Evolutionary conservation across 1,140 invertebrate species (phyloP).

Genomic region (Lasioglossum baleicum): DNA sequence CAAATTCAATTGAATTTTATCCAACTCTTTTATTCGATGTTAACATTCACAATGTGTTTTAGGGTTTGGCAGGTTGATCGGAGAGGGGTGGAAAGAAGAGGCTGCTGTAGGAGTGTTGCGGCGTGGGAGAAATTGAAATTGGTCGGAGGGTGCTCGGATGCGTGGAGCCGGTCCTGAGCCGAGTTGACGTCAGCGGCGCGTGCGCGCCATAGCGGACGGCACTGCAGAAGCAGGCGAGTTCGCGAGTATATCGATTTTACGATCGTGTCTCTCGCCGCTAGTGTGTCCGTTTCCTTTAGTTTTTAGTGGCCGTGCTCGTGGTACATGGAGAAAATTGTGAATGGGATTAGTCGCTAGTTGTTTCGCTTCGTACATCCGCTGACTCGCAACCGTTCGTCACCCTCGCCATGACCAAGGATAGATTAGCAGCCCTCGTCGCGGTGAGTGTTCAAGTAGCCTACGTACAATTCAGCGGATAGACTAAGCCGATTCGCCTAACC

Average conservation of each 20-base stretch:
- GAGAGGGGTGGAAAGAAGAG: no score
- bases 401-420: conserved; percentile 96
- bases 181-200: conserved; percentile 81
- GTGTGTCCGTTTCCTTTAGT: conserved; percentile 83
- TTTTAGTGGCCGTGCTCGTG: conserved; percentile 84
- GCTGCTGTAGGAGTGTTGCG: no score
- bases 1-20: no score
- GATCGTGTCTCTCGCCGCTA: conserved; percentile 84
- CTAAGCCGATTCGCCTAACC: background rate
- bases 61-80: no score
- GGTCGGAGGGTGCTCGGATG: background rate
- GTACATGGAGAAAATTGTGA: conserved; percentile 87
- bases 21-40: no score
- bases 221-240: conserved; percentile 83
- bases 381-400: conserved; percentile 75
- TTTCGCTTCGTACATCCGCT: conserved; percentile 71
- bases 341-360: conserved; percentile 85
- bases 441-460: conserved; percentile 81
- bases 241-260: conserved; percentile 87
- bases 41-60: no score
- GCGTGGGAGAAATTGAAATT: no score
- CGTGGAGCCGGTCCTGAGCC: conserved; percentile 42
- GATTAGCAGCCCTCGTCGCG: conserved; percentile 97
- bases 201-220: conserved; percentile 81
- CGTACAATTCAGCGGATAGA: conserved; percentile 17